Percentiles rank a stretch among this genome's conserved stretches.
These are phyloP conservation scores for Hirtodrosophila cameraria DNA, from an alignment of 2,888 invertebrate species.

Conservation along the genomic window DNA sequence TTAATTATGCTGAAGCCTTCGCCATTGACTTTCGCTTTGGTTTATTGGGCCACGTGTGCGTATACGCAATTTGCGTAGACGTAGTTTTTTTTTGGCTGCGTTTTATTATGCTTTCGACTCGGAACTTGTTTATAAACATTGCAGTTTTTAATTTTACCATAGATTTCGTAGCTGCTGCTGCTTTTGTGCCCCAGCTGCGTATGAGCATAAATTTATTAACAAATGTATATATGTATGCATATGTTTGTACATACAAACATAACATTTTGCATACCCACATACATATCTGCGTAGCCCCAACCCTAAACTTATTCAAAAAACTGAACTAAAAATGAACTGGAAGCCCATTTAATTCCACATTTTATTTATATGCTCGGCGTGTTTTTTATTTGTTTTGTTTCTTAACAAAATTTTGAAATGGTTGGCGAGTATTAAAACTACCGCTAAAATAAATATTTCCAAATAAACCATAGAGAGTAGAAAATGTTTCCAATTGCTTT, in stretches of 20 bases:
- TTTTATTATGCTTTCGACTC: constrained; percentile 65
- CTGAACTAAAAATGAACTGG: constrained; percentile 13
- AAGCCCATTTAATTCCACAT: constrained; percentile 72
- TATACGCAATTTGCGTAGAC: constrained; percentile 63
- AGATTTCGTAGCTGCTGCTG: constrained; percentile 44
- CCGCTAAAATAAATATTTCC: constrained; percentile 58
- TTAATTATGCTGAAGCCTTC: constrained; percentile 61
- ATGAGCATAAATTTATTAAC: constrained; percentile 78
- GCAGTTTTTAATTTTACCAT: constrained; percentile 76
- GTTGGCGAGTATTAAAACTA: constrained; percentile 41
- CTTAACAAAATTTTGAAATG: constrained; percentile 68
- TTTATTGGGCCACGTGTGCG: constrained; percentile 76
- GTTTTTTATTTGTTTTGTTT: constrained; percentile 65
- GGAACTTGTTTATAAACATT: constrained; percentile 79
- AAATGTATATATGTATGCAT: constrained; percentile 41
- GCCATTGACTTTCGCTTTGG: constrained; percentile 63
- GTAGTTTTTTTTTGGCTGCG: constrained; percentile 29
- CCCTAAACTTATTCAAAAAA: constrained; percentile 34
- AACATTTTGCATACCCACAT: constrained; percentile 30
- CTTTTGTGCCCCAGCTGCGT: constrained; percentile 54
- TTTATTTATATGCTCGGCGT: constrained; percentile 67
- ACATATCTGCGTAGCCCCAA: constrained; percentile 23
- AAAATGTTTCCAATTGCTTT: constrained; percentile 52
- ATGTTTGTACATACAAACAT: constrained; percentile 38
- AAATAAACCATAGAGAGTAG: constrained; percentile 37